Percentiles rank a stretch among this genome's conserved stretches.
phyloP scores from a whole-genome alignment of 2,888 invertebrate species.

The Anthrax anthrax region DNA sequence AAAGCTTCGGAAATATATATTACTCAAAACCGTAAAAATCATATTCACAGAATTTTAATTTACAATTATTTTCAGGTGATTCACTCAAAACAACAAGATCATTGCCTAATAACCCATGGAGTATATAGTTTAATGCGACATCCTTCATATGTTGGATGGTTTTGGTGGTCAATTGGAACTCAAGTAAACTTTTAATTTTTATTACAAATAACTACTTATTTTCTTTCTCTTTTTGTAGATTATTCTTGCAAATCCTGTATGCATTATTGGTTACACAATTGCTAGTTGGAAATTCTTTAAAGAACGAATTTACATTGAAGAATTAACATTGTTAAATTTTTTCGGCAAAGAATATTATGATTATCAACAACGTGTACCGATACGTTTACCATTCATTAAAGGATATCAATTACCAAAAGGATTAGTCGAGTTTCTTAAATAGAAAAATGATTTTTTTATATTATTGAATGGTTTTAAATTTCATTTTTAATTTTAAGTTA shows the following conservation, averaged over 20 bases:
- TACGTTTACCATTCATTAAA: slow-evolving; percentile 76
- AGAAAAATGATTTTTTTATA: too few species aligned
- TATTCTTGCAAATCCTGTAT: slow-evolving; percentile 79
- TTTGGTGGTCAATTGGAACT: slow-evolving; percentile 96
- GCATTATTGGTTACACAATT: slow-evolving; percentile 60
- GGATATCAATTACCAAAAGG: slow-evolving; percentile 45
- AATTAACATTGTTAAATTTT: slow-evolving; percentile 76
- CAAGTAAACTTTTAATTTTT: slow-evolving; percentile 46
- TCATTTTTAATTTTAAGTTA: too few species aligned
- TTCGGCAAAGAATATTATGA: slow-evolving; percentile 77
- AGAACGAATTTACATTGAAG: slow-evolving; percentile 75
- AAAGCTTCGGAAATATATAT: slow-evolving; percentile 7
- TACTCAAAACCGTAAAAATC: background rate
- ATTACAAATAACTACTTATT: background rate
- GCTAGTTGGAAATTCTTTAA: slow-evolving; percentile 89
- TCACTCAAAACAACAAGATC: slow-evolving; percentile 61
- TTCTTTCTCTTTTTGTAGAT: slow-evolving; percentile 41
- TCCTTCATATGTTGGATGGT: slow-evolving; percentile 98
- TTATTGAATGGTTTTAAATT: too few species aligned
- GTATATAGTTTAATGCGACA: slow-evolving; percentile 77
- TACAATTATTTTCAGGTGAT: slow-evolving; percentile 44
- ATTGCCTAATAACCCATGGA: slow-evolving; percentile 77
- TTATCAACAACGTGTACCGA: slow-evolving; percentile 71
- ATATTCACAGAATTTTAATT: too few species aligned
- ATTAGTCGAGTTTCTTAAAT: background rate